These are phyloP conservation scores for Ceraclea dissimilis DNA, from an alignment of 2,888 invertebrate species.

Conservation along the genomic window DNA sequence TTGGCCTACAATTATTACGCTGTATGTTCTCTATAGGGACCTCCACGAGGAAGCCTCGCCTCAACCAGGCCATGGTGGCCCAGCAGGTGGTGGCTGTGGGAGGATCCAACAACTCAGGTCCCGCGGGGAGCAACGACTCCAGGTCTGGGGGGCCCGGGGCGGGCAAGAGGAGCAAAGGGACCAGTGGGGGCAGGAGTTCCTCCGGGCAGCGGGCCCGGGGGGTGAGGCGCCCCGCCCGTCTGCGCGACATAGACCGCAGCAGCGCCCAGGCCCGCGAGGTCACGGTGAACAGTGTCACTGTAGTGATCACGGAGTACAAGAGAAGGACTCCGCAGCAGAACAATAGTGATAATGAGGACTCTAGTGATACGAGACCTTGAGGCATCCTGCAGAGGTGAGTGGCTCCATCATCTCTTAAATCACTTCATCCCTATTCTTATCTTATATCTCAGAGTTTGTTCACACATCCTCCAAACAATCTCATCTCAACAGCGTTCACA, in stretches of 20 bases:
- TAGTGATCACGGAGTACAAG: conserved; percentile 93
- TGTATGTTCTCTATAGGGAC: conserved; percentile 61
- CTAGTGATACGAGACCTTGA: conserved; percentile 46
- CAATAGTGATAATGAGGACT: conserved; percentile 41
- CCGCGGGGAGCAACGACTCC: conserved; percentile 43
- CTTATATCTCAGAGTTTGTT: too few species aligned
- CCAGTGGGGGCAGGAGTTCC: conserved; percentile 21
- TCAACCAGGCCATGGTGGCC: conserved; percentile 94
- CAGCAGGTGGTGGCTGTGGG: conserved; percentile 74
- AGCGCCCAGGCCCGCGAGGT: conserved; percentile 91
- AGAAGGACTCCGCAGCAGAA: conserved; percentile 51
- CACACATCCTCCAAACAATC: too few species aligned
- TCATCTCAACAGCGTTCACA: too few species aligned
- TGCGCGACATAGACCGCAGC: conserved; percentile 89
- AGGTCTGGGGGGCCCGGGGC: conserved; percentile 44
- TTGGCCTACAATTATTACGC: too few species aligned
- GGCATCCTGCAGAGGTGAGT: too few species aligned
- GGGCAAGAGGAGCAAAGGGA: conserved; percentile 36
- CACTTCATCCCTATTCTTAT: too few species aligned
- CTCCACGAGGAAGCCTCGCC: conserved; percentile 84
- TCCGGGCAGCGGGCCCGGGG: conserved; percentile 6
- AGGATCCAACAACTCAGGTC: conserved; percentile 44
- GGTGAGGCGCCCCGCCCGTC: conserved; percentile 54
- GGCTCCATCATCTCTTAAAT: too few species aligned
- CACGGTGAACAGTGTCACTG: conserved; percentile 95